A percentile compares a stretch with the other conserved stretches of the same genome.
phyloP scores from a whole-genome alignment of 2,797 vertebrate species.

The Somateria mollissima region DNA sequence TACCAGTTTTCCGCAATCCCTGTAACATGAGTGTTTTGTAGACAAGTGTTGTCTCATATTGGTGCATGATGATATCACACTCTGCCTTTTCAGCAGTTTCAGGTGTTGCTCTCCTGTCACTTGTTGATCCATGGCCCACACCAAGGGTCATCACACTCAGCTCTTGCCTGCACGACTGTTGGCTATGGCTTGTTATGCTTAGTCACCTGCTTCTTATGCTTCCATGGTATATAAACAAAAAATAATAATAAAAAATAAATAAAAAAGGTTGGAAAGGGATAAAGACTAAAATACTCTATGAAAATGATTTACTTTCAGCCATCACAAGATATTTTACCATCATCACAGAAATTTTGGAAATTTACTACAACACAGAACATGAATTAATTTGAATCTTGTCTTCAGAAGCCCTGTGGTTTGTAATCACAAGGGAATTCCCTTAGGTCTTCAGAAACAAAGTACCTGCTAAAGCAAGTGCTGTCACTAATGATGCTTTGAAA shows the following conservation, averaged over 20 bases:
- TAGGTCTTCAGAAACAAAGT: background rate
- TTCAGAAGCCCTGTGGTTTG: background rate
- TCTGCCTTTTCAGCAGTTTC: background rate
- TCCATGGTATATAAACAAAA: background rate
- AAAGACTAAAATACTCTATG: background rate
- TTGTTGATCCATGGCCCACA: background rate
- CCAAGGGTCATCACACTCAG: background rate
- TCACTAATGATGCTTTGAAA: background rate
- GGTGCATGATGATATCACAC: accelerated
- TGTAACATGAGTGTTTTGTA: background rate
- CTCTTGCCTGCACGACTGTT: background rate
- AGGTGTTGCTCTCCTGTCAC: background rate
- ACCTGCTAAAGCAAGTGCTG: background rate
- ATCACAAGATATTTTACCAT: background rate
- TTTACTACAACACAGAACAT: background rate
- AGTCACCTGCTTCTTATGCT: background rate
- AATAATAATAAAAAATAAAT: background rate
- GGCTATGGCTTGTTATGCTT: background rate
- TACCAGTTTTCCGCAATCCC: background rate
- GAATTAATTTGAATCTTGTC: background rate
- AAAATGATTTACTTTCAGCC: background rate
- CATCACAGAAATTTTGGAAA: background rate
- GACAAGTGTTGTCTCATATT: background rate
- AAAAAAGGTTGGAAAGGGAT: background rate
- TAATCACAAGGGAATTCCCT: background rate